Evolutionary conservation across 1,140 invertebrate species (phyloP), one percentile per base, ranked within the genome.

Genomic region (Drosophila leontia): DNA sequence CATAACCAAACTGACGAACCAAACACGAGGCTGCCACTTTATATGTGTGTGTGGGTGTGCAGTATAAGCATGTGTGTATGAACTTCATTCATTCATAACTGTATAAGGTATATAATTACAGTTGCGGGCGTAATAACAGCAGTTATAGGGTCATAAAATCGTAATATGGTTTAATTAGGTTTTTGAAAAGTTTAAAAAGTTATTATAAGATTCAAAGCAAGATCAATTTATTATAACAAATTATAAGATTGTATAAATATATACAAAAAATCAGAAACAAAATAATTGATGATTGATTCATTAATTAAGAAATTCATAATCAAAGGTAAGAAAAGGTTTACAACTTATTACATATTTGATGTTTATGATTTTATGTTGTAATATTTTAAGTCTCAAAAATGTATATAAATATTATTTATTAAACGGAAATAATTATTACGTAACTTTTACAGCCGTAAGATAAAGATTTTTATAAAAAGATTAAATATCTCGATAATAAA

Each of bases 21-120:
- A 50, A 70, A 75, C 37, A 34, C 47, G 47, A 53, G 50, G 57
- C 11, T 62, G 34, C 37, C 9, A 15, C 47, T 29, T 8, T 7
- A 15, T 15, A 8, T 48, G 23, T 35, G n/a, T 44, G 34, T 47
- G 44, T 48, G 45, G 23, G 29, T 57, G 55, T 19, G 23, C 61
- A n/a, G 26, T 53, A 3, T 26, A 0, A 12, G 39, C 44, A 34
- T 32, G 13, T 65, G 59, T 57, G 47, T 74, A 63, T 41, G 74
- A 58, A 63, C 64, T 59, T 72, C 44, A 32, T 85, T 82, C 82
- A 86, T 86, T 86, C 83, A 86, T 86, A 86, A 85, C 60, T 81
- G 61, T 67, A 48, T 80, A 48, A 17, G 12, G 34, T 51, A 53
- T 57, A 29, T 83, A 78, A 64, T 65, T 79, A 82, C 70, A 79